Percentiles rank a stretch among this genome's conserved stretches.
phyloP scores from a whole-genome alignment of 2,888 invertebrate genomes.

The Lithophane semibrunnea region DNA sequence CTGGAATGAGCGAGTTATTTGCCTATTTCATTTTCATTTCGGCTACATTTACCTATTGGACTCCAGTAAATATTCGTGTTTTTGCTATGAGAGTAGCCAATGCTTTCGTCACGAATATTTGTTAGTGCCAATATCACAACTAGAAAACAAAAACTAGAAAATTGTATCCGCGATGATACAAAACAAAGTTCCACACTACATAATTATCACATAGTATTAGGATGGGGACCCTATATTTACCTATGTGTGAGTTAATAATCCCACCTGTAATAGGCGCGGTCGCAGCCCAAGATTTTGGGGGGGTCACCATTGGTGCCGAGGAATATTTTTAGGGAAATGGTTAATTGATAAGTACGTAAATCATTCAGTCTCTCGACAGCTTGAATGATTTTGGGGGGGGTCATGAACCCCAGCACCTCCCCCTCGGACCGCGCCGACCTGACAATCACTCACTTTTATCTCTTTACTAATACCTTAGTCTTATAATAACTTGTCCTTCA shows the following conservation, averaged over 20 bases:
- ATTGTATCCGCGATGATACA: not conserved
- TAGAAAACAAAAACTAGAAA: not conserved
- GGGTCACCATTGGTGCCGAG: no score
- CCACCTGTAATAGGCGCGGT: not conserved
- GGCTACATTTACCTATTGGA: conserved; percentile 4
- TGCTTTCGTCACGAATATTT: not conserved
- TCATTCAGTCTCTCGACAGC: no score
- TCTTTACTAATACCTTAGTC: conserved; percentile 1
- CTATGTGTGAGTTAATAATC: not conserved
- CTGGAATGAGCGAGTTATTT: conserved; percentile 28
- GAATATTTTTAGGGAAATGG: no score
- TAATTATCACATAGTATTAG: not conserved
- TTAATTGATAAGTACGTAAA: no score
- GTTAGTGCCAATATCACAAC: not conserved
- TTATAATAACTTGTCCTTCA: not conserved
- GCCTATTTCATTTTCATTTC: conserved; percentile 16
- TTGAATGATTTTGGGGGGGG: no score
- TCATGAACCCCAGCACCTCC: no score
- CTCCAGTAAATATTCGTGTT: not conserved
- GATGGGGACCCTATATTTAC: no score
- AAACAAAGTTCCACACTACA: not conserved
- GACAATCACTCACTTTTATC: not conserved
- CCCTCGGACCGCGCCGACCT: no score
- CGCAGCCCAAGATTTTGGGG: no score
- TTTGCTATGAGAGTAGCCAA: conserved; percentile 3